Percentiles rank a stretch among this genome's conserved stretches.
These are phyloP conservation scores for Drosophila meridionalis DNA, from an alignment of 2,888 invertebrate species.

Conservation along the genomic window DNA sequence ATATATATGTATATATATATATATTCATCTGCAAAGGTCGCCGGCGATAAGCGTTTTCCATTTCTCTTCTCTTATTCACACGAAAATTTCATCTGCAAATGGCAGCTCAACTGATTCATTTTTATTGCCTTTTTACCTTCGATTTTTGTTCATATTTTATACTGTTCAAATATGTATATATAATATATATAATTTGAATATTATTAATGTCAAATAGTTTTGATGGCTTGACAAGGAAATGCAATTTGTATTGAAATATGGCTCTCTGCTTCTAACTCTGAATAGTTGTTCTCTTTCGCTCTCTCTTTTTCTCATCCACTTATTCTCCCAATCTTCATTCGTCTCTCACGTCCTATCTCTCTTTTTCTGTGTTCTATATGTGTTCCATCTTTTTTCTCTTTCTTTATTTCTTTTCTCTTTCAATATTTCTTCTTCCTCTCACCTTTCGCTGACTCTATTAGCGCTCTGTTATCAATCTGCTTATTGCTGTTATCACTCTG, in stretches of 20 bases:
- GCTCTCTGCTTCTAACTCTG: neutral
- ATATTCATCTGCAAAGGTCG: neutral
- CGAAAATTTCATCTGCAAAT: conserved; percentile 25
- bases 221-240: neutral
- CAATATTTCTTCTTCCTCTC: neutral
- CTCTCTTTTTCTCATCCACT: neutral
- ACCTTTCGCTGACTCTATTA: neutral
- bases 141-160: neutral
- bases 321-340: neutral
- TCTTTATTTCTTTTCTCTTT: neutral
- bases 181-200: conserved; percentile 6
- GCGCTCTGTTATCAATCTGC: neutral
- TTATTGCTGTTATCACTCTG: neutral
- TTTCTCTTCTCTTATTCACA: conserved; percentile 6
- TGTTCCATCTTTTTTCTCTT: neutral
- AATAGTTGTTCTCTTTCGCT: neutral
- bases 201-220: conserved; percentile 8
- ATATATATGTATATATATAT: neutral
- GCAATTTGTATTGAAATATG: conserved; percentile 13
- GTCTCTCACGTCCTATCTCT: too few species aligned
- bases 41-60: conserved; percentile 10
- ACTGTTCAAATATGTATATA: neutral
- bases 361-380: too few species aligned
- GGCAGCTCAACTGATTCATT: conserved; percentile 43
- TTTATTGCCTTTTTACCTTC: conserved; percentile 15